Evolutionary conservation across 2,113 vertebrate genomes (phyloP), one percentile per base, ranked within the genome.

Genomic region (Alouatta palliata): DNA sequence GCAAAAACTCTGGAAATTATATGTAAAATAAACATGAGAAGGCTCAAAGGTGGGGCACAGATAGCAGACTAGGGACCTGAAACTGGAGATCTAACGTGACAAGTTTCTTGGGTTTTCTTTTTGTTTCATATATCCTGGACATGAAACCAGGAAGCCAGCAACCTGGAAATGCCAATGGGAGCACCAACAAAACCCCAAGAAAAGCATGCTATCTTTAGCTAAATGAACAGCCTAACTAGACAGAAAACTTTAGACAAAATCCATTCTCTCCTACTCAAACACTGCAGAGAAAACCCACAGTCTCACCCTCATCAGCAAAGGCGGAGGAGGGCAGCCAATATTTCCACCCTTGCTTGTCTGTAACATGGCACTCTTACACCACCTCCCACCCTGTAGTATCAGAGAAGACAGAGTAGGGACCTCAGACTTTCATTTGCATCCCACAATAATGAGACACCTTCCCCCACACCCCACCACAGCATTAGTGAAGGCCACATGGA

Each of bases 201-300:
- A 80, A 83, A 81, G 7, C 8, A 35, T 49, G 40, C 20, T 68
- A 1, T 85, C 71, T 84, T 47, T 27, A 68, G 52, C 49, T 52
- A 43, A 79, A 87, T 27, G 56, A 37, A 9, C 45, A 73, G 45
- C 66, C 17, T 45, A 79, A 37, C 19, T 87, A 90, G 61, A 94
- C 20, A 76, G 54, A 93, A 79, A 90, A 73, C 21, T 73, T 64
- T 30, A 68, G 43, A 79, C 13, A 66, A 87, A 61, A 91, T 43
- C 1, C 0, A 27, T 68, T 32, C 3, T 86, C 20, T 23, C 5
- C 6, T 25, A 47, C 49, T 25, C 19, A 82, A 83, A 64, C 30
- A 35, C 47, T 52, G 4, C 12, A 40, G 37, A 54, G 25, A 93
- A 58, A 61, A 2, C 19, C 47, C 2, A 9, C 8, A 16, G n/a